phyloP scores from a whole-genome alignment of 2,113 vertebrate species.

The Astatotilapia flaviijosephi region DNA sequence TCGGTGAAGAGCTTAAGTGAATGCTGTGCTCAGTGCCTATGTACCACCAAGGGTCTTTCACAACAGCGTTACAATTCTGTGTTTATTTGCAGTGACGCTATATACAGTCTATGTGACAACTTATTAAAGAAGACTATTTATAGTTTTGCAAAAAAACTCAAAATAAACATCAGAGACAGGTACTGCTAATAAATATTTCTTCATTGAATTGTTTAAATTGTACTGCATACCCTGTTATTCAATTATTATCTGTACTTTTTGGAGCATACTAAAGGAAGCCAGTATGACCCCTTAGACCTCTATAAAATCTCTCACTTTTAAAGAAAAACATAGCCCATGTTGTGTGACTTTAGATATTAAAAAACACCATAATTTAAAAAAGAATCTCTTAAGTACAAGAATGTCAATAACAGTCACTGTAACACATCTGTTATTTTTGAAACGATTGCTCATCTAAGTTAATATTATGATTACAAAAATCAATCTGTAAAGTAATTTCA shows the following conservation, averaged over 20 bases:
- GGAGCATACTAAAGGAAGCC: background rate
- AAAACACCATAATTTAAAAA: background rate
- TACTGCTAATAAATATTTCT: rapidly evolving
- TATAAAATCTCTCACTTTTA: background rate
- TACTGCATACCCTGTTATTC: background rate
- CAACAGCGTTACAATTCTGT: background rate
- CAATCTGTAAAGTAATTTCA: background rate
- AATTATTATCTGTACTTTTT: background rate
- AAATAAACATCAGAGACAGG: background rate
- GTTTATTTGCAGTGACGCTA: rapidly evolving
- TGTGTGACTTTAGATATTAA: background rate
- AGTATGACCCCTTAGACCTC: background rate
- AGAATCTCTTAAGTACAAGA: background rate
- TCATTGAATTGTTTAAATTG: background rate
- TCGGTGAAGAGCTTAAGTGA: background rate
- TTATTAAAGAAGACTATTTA: background rate
- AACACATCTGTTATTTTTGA: background rate
- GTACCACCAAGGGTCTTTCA: background rate
- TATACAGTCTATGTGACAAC: background rate
- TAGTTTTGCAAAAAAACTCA: background rate
- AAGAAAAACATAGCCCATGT: background rate
- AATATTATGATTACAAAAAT: background rate
- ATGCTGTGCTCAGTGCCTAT: background rate
- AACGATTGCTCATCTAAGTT: background rate
- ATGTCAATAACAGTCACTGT: background rate